Evolutionary conservation across 2,888 invertebrate genomes (phyloP).

Genomic region (Phengaris arion): DNA sequence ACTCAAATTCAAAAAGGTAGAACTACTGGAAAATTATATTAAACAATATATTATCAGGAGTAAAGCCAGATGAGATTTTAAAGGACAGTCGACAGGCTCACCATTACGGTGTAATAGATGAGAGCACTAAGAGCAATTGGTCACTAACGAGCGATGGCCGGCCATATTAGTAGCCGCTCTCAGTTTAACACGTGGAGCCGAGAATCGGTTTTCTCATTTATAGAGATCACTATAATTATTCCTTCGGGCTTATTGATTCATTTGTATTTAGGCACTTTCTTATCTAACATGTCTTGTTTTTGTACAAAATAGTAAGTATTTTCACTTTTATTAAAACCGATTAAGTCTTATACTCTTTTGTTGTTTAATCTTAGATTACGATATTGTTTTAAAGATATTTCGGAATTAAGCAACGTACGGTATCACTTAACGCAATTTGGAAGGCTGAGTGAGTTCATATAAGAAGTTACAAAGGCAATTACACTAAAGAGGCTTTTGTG

Average conservation of each 20-base stretch:
- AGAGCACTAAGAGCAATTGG: conserved; percentile 25
- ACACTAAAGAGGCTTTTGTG: conserved; percentile 27
- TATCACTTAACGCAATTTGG: conserved; percentile 14
- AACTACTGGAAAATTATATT: background rate
- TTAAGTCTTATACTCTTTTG: background rate
- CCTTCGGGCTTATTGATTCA: conserved; percentile 9
- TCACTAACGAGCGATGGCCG: conserved; percentile 19
- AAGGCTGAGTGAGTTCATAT: conserved; percentile 12
- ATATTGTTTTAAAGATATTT: conserved; percentile 14
- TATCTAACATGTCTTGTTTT: background rate
- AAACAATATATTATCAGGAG: background rate
- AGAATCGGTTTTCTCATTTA: conserved; percentile 10
- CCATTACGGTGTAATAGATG: conserved; percentile 16
- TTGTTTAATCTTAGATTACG: background rate
- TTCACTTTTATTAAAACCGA: background rate
- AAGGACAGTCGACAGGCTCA: conserved; percentile 17
- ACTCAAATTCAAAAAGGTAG: no score
- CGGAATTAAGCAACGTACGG: background rate
- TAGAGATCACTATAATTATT: conserved; percentile 6
- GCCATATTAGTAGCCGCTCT: conserved; percentile 21
- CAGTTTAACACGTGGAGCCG: conserved; percentile 19
- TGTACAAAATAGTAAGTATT: background rate
- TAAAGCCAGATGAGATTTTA: conserved; percentile 10
- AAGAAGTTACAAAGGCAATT: conserved; percentile 27
- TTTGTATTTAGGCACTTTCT: conserved; percentile 6